Base-by-base conservation (phyloP, 2,113 vertebrate genomes). In the Helogale parvula region DNA sequence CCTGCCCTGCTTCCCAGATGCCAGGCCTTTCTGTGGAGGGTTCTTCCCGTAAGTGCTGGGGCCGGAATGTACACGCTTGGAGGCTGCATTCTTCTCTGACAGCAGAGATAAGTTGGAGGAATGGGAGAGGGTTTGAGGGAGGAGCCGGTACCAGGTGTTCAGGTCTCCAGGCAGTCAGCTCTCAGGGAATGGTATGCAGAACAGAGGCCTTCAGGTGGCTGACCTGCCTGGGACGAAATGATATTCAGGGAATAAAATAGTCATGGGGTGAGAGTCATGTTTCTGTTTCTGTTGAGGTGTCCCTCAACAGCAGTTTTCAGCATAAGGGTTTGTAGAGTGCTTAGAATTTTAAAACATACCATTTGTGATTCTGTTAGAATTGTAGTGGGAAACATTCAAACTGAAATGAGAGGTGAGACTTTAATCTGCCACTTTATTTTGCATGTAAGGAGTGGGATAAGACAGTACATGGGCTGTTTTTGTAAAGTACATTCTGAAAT, bases 71-170 rank as follows among this genome's bases (percentile, higher is more conserved):
- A 54, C 92, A 17, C 1, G 69, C 96, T 68, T 91, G 93, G 97
- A 97, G 87, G n/a, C 69, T 95, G 92, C 98, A 99, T 99, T 99
- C 98, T 98, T 98, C 45, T 93, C 90, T 99, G 99, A 99, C 98
- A 98, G 77, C 0, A 63, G n/a, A 98, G 99, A 99, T 99, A 99
- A 99, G 97, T 96, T 93, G 65, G 85, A 92, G 50, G 85, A 65
- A 5, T 0, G 81, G 83, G 88, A 77, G 81, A 93, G 69, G 60
- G 71, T n/a, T 93, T 87, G 95, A 88, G 98, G 98, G 98, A 88
- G 97, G 98, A 97, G 87, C 82, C 54, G 94, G 99, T 99, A 99
- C 99, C 98, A 98, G 98, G 98, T 80, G 95, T 93, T 95, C 79
- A 88, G 95, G 97, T 98, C 98, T 98, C 96, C 63, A 41, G 94